Conservation (phyloP, 1,140 invertebrate species). For the Conus betulinus region DNA sequence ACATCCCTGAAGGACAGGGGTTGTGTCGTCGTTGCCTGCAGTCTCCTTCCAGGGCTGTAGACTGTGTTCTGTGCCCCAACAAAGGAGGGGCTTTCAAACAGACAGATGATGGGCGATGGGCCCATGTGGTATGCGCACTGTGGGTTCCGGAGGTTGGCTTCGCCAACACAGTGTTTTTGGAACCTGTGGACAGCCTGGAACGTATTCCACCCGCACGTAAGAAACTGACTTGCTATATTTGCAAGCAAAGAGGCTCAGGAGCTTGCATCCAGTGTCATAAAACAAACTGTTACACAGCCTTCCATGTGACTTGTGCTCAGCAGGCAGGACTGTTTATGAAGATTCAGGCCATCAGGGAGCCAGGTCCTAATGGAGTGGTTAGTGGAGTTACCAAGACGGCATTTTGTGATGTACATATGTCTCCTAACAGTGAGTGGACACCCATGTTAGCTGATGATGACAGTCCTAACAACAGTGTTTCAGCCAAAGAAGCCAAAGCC, state of each 20-base stretch:
- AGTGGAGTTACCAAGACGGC: constrained; percentile 94
- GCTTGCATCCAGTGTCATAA: constrained; percentile 99
- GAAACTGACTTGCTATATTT: constrained; percentile 97
- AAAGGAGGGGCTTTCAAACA: constrained; percentile 99
- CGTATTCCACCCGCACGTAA: constrained; percentile 96
- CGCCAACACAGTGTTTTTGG: constrained; percentile 92
- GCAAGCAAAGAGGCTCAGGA: constrained; percentile 93
- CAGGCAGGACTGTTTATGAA: constrained; percentile 96
- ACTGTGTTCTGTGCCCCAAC: constrained; percentile 98
- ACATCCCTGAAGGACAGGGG: constrained; percentile 99
- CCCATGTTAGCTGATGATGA: constrained; percentile 69
- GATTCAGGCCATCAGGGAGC: constrained; percentile 84
- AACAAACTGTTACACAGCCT: constrained; percentile 96
- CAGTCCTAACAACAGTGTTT: constrained; percentile 63
- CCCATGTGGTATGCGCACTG: constrained; percentile 98
- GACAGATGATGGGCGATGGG: constrained; percentile 96
- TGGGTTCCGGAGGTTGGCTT: constrained; percentile 99
- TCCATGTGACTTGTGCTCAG: constrained; percentile 99
- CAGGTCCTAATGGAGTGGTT: constrained; percentile 64
- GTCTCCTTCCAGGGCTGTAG: constrained; percentile 95
- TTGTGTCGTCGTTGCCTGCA: constrained; percentile 95
- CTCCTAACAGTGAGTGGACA: constrained; percentile 76
- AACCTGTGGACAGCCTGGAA: constrained; percentile 97
- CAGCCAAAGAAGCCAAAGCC: constrained; percentile 77
- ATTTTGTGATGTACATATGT: constrained; percentile 96